Evolutionary conservation across 1,140 invertebrate genomes (phyloP), one percentile per base, ranked within the genome.

Genomic region (Mycetomoellerius zeteki): DNA sequence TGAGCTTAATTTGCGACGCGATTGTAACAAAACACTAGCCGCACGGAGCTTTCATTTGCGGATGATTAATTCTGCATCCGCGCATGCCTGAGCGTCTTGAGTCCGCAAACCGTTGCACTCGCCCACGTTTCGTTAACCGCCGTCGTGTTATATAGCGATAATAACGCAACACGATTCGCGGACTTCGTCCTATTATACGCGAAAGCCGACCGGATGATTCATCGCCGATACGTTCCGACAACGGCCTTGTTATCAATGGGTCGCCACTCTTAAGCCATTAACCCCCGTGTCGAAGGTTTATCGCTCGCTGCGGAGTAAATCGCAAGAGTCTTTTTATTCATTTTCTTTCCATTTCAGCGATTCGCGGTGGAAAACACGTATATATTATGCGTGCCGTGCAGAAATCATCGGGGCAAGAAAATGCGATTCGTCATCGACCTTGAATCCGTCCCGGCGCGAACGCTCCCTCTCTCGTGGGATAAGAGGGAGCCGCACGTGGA

Each of bases 1-100:
- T 30, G 54, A 1, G 54, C n/a, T 84, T 58, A 58, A 82, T 82
- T 84, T 54, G 52, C 37, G 67, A 60, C 21, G 67, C 24, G 54
- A n/a, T 84, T 67, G 77, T 69, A 72, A 85, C 75, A 10, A 24
- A 52, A 30, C 33, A 43, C 62, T 16, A 86, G 33, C 62, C 47
- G 43, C 69, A 43, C 47, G 19, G 64, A 65, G 89, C 75, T 90
- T 89, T 90, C 80, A 73, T 90, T 90, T 85, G 58, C 75, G 30
- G 56, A 50, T 76, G 75, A 90, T 90, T 90, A 90, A 88, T 88
- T 80, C 60, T 50, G 81, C 86, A 88, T 90, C 82, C 89, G 90
- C 76, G 69, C 73, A 16, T 69, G 56, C 88, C 88, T 43, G 90
- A 89, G 75, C 27, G 12, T 50, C 65, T 87, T 69, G 80, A 62